phyloP scores from a whole-genome alignment of 2,113 vertebrate species.

The Phrynosoma blainvillii region DNA sequence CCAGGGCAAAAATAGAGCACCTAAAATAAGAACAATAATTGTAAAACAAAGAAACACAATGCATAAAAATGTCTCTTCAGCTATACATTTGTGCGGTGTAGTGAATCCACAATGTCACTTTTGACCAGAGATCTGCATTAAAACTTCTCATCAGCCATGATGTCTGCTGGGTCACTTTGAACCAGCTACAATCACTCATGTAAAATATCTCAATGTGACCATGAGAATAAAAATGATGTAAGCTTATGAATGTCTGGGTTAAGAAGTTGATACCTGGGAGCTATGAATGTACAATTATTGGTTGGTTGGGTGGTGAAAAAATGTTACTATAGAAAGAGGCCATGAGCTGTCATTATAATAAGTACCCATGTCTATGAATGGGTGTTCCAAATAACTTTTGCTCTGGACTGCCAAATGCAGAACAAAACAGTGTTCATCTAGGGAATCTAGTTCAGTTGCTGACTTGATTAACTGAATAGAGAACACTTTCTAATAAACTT shows the following conservation, averaged over 20 bases:
- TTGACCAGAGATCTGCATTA: neutral
- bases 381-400: neutral
- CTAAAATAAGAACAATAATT: constrained; percentile 69
- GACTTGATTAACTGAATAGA: neutral
- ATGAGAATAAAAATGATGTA: neutral
- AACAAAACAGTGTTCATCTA: no score
- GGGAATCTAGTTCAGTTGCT: neutral
- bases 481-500: neutral
- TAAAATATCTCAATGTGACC: neutral
- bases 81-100: neutral
- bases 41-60: neutral
- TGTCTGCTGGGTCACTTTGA: neutral
- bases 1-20: constrained; percentile 96
- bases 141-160: neutral
- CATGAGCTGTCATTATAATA: neutral
- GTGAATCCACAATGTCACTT: neutral
- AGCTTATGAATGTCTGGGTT: neutral
- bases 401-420: neutral
- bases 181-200: neutral
- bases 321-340: neutral
- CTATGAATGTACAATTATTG: neutral
- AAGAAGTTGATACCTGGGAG: neutral
- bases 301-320: neutral
- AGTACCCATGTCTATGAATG: no score
- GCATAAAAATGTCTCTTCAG: neutral